Evolutionary conservation across 2,888 invertebrate genomes (phyloP).

Genomic region (Cerastis leucographa): DNA sequence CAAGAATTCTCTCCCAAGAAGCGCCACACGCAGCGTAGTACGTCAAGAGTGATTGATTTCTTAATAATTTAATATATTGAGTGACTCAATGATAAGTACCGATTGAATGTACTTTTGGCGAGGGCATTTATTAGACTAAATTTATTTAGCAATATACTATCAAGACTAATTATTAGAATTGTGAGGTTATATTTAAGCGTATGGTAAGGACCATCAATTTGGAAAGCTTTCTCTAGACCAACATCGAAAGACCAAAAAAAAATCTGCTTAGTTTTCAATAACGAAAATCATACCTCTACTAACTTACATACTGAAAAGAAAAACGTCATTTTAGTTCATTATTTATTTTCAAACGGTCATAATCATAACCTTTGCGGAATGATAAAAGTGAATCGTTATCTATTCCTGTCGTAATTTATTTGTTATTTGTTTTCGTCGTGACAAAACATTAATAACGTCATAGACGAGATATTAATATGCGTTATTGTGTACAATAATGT

Average conservation of each 20-base stretch:
- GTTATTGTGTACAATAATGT: slow-evolving; percentile 29
- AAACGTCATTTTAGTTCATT: background rate
- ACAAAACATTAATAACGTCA: slow-evolving; percentile 42
- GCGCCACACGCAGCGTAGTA: slow-evolving; percentile 25
- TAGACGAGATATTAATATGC: slow-evolving; percentile 45
- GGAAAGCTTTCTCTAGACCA: background rate
- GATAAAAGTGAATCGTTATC: slow-evolving; percentile 4
- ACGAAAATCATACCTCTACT: background rate
- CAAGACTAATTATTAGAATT: background rate
- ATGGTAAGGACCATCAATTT: background rate
- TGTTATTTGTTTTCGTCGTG: slow-evolving; percentile 27
- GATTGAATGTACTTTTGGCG: background rate
- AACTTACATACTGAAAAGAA: background rate
- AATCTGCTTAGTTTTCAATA: background rate
- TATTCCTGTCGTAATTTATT: slow-evolving; percentile 23
- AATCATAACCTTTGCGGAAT: slow-evolving; percentile 9
- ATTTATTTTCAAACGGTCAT: background rate
- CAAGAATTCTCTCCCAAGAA: slow-evolving; percentile 41
- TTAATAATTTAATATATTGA: slow-evolving; percentile 10
- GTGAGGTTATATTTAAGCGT: background rate
- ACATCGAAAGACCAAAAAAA: background rate
- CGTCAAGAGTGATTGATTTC: slow-evolving; percentile 34
- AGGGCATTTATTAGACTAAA: background rate
- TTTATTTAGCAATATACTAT: too few relatives aligned
- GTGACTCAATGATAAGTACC: background rate